A percentile compares a stretch with the other conserved stretches of the same genome.
Conservation (phyloP, 1,140 invertebrate species). For the Teleopsis dalmanni region DNA sequence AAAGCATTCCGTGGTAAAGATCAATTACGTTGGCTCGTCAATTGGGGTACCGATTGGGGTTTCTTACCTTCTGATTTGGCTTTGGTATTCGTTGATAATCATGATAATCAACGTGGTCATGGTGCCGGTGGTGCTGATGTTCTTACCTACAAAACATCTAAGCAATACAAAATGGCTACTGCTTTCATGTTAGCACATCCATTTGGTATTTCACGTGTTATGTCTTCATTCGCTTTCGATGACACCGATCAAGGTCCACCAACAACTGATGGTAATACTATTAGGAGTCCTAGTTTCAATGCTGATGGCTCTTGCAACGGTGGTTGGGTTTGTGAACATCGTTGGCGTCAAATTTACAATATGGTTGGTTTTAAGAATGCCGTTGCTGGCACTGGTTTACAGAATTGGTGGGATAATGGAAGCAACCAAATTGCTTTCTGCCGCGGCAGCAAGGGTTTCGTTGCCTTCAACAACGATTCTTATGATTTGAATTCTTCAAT, state of each 20-base stretch:
- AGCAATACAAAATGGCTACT: slow-evolving; percentile 66
- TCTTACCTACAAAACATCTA: slow-evolving; percentile 56
- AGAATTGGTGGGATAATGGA: slow-evolving; percentile 71
- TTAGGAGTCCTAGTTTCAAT: slow-evolving; percentile 51
- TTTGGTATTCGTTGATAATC: slow-evolving; percentile 55
- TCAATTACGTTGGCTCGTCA: slow-evolving; percentile 48
- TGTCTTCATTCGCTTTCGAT: slow-evolving; percentile 64
- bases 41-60: slow-evolving; percentile 50
- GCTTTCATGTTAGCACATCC: slow-evolving; percentile 74
- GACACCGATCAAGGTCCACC: slow-evolving; percentile 49
- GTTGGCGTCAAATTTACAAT: slow-evolving; percentile 77
- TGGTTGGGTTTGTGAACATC: slow-evolving; percentile 88
- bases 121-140: slow-evolving; percentile 45
- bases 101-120: slow-evolving; percentile 62
- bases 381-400: slow-evolving; percentile 48
- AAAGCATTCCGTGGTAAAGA: slow-evolving; percentile 51
- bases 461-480: slow-evolving; percentile 63
- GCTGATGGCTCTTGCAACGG: slow-evolving; percentile 43
- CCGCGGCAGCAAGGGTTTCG: slow-evolving; percentile 61
- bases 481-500: slow-evolving; percentile 51
- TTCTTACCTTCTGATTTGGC: slow-evolving; percentile 46
- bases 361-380: slow-evolving; percentile 74
- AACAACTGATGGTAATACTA: slow-evolving; percentile 29
- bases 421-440: slow-evolving; percentile 73
- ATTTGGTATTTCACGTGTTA: slow-evolving; percentile 63